Evolutionary conservation across 2,797 vertebrate species (phyloP).

Genomic region (Mormyrops boulengeri): DNA sequence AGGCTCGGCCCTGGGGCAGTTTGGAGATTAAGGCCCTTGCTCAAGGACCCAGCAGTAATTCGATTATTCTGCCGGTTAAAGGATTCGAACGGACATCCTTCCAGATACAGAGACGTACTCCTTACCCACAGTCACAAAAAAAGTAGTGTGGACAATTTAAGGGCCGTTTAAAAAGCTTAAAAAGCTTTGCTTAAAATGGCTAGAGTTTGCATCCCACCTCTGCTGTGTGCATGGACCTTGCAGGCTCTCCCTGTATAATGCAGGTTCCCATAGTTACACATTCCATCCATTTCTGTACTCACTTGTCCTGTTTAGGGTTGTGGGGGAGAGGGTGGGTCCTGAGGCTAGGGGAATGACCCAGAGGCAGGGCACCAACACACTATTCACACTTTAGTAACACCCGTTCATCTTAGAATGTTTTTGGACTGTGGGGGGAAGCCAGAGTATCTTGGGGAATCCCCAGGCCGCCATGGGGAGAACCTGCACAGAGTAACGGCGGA

Average conservation of each 20-base stretch:
- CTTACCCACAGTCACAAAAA: background rate
- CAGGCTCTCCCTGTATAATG: background rate
- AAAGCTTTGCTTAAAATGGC: background rate
- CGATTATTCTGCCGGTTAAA: background rate
- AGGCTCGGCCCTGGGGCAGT: background rate
- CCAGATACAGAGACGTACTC: background rate
- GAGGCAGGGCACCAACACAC: background rate
- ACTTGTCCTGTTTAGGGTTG: background rate
- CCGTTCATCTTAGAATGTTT: background rate
- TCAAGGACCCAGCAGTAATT: background rate
- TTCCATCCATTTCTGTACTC: background rate
- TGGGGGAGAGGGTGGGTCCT: background rate
- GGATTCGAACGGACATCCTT: background rate
- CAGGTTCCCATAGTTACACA: background rate
- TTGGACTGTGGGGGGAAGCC: background rate
- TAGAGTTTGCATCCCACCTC: background rate
- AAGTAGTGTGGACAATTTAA: background rate
- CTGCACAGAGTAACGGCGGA: background rate
- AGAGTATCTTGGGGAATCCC: background rate
- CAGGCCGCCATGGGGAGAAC: background rate
- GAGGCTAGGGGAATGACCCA: background rate
- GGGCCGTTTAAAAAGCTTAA: background rate
- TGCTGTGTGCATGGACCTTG: background rate
- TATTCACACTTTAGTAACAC: background rate
- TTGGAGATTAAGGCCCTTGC: background rate